Evolutionary conservation across 2,888 invertebrate genomes (phyloP), one percentile per base, ranked within the genome.

Genomic region (Lagria hirta): DNA sequence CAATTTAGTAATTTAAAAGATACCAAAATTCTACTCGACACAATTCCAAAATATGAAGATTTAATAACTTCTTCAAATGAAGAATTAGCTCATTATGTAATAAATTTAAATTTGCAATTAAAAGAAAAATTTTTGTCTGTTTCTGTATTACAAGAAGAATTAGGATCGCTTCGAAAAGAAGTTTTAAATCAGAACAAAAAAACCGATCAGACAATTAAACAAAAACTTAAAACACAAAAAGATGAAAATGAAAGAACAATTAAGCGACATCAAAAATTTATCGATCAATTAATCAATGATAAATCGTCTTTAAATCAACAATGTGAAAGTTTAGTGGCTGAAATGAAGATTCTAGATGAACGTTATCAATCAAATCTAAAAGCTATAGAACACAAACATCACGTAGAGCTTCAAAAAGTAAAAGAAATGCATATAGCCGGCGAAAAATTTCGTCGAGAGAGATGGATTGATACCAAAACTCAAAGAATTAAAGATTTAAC

Each of bases 401-500:
- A 81, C 51, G 76, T 89, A 2, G 89, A 91, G 64, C 65, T 90
- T 33, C 76, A 84, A 29, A 82, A 85, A 52, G 77, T 83, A 18
- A 85, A 85, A 62, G 88, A 90, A 64, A 84, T 85, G 57, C 84
- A 85, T 51, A 74, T 81, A 13, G 88, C 86, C 14, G 84, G 86
- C 0, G 90, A 91, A 64, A 90, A 87, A 64, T 72, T 82, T 7
- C 71, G 80, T 5, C 72, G 83, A 13, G 88, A 90, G 61, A 80
- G 85, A 34, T 90, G 91, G 90, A 82, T 90, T 23, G 83, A 88
- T 33, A 82, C 82, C 41, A 89, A 88, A 69, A 89, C 89, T 2
- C 85, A 88, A 60, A 89, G 89, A 72, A 89, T 90, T 36, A 88
- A 90, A 87, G 89, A 90, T 65, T 73, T 89, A 61, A 90, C 91